These are phyloP conservation scores for Eulimnadia texana DNA, from an alignment of 1,140 invertebrate genomes.

Conservation along the genomic window DNA sequence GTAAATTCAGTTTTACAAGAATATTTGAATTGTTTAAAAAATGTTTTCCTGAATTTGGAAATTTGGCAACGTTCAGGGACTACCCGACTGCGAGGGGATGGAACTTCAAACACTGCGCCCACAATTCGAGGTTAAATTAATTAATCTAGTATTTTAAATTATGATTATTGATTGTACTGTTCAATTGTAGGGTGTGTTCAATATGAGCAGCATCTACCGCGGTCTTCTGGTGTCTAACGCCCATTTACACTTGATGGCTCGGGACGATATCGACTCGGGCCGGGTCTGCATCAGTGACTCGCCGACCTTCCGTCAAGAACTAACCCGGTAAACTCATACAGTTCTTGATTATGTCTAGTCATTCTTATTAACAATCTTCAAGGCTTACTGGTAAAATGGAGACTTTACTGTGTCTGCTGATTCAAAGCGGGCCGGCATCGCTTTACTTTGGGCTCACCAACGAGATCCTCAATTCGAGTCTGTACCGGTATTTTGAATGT, in stretches of 20 bases:
- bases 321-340: no score
- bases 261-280: not conserved
- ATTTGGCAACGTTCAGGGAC: no score
- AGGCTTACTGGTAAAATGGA: not conserved
- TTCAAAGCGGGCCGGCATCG: not conserved
- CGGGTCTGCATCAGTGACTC: not conserved
- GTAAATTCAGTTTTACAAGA: no score
- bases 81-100: not conserved
- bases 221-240: not conserved
- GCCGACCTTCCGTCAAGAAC: not conserved
- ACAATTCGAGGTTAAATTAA: not conserved
- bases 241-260: not conserved
- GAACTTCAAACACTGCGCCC: not conserved
- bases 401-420: not conserved
- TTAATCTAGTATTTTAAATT: no score
- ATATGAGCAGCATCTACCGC: not conserved
- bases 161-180: no score
- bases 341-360: no score
- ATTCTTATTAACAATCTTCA: no score
- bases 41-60: no score
- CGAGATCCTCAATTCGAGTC: not conserved
- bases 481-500: not conserved
- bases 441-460: not conserved
- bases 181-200: not conserved
- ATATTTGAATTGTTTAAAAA: not conserved